A percentile compares a stretch with the other conserved stretches of the same genome.
These are phyloP conservation scores for Ophion ventricosus DNA, from an alignment of 2,888 invertebrate species.

Conservation along the genomic window DNA sequence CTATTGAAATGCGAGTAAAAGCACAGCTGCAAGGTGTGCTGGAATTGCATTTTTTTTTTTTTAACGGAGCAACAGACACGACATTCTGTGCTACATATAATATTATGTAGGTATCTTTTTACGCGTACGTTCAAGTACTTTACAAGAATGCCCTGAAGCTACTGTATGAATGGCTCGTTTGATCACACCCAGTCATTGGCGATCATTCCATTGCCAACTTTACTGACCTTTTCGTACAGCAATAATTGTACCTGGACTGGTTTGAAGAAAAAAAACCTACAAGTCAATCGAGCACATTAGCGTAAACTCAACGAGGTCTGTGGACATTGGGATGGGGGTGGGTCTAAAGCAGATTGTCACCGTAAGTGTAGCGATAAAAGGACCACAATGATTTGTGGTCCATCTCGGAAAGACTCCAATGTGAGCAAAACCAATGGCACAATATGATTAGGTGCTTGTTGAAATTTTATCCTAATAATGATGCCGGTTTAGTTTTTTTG, in stretches of 20 bases:
- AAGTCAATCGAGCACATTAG: background rate
- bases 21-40: constrained; percentile 5
- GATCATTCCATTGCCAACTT: constrained; percentile 12
- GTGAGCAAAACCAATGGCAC: constrained; percentile 48
- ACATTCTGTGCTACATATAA: background rate
- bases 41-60: constrained; percentile 6
- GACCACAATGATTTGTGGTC: constrained; percentile 23
- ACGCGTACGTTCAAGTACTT: constrained; percentile 14
- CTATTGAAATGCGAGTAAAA: background rate
- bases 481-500: background rate
- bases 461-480: background rate
- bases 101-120: constrained; percentile 16
- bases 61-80: background rate
- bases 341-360: constrained; percentile 13
- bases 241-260: constrained; percentile 12
- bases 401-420: constrained; percentile 18
- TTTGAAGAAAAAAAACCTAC: background rate
- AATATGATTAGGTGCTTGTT: constrained; percentile 13
- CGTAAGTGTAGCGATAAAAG: constrained; percentile 13
- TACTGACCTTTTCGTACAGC: constrained; percentile 6
- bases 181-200: constrained; percentile 20
- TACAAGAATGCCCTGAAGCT: background rate
- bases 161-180: constrained; percentile 8
- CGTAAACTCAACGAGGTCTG: constrained; percentile 1
- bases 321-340: background rate